Evolutionary conservation across 2,113 vertebrate species (phyloP).

Genomic region (Thermophis baileyi): DNA sequence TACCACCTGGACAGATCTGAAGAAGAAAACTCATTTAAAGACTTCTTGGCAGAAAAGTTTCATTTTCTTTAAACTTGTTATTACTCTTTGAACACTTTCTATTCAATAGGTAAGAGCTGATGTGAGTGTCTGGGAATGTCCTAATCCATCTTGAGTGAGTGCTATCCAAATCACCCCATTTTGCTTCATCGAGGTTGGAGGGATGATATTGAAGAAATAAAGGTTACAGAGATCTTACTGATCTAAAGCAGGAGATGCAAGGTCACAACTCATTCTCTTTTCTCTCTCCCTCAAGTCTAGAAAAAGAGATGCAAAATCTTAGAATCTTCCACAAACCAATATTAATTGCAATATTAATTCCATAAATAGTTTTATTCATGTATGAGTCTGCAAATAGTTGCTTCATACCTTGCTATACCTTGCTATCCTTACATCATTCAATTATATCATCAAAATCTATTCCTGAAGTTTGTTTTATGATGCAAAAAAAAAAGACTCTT

Average conservation of each 20-base stretch:
- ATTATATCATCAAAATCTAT: neutral
- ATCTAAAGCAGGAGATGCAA: neutral
- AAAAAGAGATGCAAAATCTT: neutral
- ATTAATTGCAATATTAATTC: neutral
- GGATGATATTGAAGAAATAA: neutral
- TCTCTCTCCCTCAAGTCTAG: neutral
- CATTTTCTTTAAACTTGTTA: neutral
- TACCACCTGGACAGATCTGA: neutral
- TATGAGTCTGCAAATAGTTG: neutral
- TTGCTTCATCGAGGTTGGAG: neutral
- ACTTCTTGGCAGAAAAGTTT: neutral
- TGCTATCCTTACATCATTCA: neutral
- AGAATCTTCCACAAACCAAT: neutral
- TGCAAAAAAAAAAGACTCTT: neutral
- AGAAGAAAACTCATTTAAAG: neutral
- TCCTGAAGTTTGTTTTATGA: neutral
- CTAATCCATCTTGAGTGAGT: neutral
- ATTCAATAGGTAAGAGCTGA: neutral
- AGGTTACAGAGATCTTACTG: neutral
- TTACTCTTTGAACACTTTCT: neutral
- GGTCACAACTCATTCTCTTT: neutral
- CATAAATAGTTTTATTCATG: neutral
- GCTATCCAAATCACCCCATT: neutral
- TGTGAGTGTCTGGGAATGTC: neutral
- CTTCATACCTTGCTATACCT: neutral